Evolutionary conservation across 1,140 invertebrate species (phyloP), one percentile per base, ranked within the genome.

Genomic region (Paralvinella palmiformis): DNA sequence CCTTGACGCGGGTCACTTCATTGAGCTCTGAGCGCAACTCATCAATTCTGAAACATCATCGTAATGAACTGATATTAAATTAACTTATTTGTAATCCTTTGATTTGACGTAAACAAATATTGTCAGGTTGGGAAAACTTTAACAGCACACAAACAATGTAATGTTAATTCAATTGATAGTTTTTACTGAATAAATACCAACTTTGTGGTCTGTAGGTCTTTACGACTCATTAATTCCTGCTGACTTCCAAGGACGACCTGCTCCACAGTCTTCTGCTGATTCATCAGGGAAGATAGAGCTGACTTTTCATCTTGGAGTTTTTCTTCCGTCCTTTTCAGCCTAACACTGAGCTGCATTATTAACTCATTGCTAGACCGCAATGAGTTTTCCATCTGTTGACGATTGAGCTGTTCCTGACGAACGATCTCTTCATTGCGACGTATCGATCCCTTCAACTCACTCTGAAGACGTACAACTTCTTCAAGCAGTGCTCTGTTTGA

Each of bases 401-500:
- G 58, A 2, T 76, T 69, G 6, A 63, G 55, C 35, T 69, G 64
- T 62, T 81, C 79, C 41, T 81, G 77, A 33, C 72, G 64, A 10
- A 78, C 24, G 3, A 71, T 63, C 22, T 78, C 74, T 36, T 79
- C 76, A 73, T 73, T 79, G 41, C 70, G 63, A 15, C 72, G 68
- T 13, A 75, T 64, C 10, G 68, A 27, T 17, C n/a, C 63, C 45
- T 75, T 69, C n/a, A 80, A 64, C 41, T 81, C 79, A 64, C 68
- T 73, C 59, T 81, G 79, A 45, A 81, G 66, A 13, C 78, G 70
- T 4, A 81, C 69, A 27, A 81, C 78, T 66, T 81, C 79, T 62
- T 79, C 78, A n/a, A 80, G 65, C 6, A 80, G 67, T 20, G 76
- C 73, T 44, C 79, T 56, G 64, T 80, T 79, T 15, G 77, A 79